Evolutionary conservation across 2,113 vertebrate species (phyloP).

Genomic region (Xerus inauris): DNA sequence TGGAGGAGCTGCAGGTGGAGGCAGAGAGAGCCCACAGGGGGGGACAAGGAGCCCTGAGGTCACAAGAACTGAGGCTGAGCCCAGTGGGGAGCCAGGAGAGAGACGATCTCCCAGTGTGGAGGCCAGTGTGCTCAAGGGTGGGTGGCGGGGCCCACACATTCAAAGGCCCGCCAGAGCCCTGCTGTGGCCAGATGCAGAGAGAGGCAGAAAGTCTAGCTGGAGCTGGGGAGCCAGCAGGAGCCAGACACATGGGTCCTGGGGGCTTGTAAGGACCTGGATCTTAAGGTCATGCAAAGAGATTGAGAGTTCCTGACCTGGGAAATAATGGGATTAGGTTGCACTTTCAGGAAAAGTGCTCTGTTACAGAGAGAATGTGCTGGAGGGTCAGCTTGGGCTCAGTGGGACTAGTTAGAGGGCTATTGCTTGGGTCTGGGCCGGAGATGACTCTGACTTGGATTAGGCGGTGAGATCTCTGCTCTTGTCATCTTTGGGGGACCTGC

Average conservation of each 20-base stretch:
- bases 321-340: not conserved
- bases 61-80: not conserved
- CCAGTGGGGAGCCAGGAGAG: not conserved
- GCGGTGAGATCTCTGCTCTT: not conserved
- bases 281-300: not conserved
- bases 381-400: not conserved
- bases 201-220: not conserved
- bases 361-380: not conserved
- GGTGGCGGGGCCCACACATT: too few species aligned
- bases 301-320: not conserved
- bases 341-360: not conserved
- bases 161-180: not conserved
- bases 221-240: not conserved
- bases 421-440: not conserved
- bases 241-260: not conserved
- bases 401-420: not conserved
- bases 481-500: conserved; percentile 1
- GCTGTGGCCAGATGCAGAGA: not conserved
- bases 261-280: not conserved
- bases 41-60: not conserved
- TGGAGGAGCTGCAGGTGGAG: not conserved
- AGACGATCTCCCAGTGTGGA: not conserved
- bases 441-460: not conserved
- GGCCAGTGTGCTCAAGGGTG: too few species aligned
- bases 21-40: not conserved